A percentile compares a stretch with the other conserved stretches of the same genome.
Conservation (phyloP, 2,113 vertebrate species). For the Miniopterus natalensis region DNA sequence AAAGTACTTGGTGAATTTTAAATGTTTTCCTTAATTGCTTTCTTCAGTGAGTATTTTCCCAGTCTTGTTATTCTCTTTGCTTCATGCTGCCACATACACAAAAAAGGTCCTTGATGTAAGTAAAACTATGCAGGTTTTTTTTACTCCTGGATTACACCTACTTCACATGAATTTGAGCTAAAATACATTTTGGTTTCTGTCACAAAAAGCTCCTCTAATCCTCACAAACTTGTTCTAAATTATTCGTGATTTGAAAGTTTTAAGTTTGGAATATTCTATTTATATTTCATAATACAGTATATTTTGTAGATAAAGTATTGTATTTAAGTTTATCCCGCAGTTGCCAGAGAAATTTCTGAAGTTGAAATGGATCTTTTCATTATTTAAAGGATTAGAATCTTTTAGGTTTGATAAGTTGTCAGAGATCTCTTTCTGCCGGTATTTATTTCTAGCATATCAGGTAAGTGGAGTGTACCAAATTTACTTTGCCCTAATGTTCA, state of each 20-base stretch:
- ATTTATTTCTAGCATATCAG: neutral
- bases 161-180: too few species aligned
- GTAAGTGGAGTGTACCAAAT: neutral
- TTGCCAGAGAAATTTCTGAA: slow-evolving; percentile 2
- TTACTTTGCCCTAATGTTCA: slow-evolving; percentile 22
- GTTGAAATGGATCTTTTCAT: slow-evolving; percentile 2
- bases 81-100: slow-evolving; percentile 97
- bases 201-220: neutral
- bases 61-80: slow-evolving; percentile 98
- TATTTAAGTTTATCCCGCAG: neutral
- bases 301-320: slow-evolving; percentile 34
- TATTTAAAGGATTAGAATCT: neutral
- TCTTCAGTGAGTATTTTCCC: slow-evolving; percentile 98
- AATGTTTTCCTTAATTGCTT: slow-evolving; percentile 89
- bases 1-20: slow-evolving; percentile 35
- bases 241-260: slow-evolving; percentile 57
- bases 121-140: slow-evolving; percentile 68
- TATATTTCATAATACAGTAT: neutral
- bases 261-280: slow-evolving; percentile 38
- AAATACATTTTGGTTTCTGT: slow-evolving; percentile 19
- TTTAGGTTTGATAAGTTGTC: neutral
- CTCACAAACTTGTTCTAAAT: neutral
- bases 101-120: slow-evolving; percentile 99
- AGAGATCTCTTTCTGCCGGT: neutral
- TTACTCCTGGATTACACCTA: neutral